Conservation (phyloP, 2,113 vertebrate species). For the Sula dactylatra region DNA sequence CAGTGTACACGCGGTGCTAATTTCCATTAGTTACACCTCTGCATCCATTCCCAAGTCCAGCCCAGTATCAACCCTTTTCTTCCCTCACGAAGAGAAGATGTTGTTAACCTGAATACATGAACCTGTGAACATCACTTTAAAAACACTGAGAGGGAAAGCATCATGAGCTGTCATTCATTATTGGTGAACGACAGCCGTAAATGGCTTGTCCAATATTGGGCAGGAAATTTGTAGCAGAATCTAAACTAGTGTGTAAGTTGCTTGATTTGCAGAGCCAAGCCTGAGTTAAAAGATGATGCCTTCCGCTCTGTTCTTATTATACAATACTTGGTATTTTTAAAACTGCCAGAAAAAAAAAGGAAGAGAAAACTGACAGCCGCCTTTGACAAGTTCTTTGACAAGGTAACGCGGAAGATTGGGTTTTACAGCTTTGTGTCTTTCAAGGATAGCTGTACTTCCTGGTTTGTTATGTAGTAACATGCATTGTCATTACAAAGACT, state of each 20-base stretch:
- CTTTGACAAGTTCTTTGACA: neutral
- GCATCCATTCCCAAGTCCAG: neutral
- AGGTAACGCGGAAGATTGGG: neutral
- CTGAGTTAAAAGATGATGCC: neutral
- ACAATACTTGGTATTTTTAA: neutral
- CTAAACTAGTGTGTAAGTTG: neutral
- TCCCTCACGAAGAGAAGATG: neutral
- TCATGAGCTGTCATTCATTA: fast-evolving
- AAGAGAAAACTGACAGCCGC: neutral
- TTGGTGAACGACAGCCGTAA: neutral
- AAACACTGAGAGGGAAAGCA: neutral
- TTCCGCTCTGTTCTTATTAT: neutral
- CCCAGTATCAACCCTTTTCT: no score
- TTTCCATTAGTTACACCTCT: neutral
- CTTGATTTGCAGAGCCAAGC: neutral
- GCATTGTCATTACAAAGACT: neutral
- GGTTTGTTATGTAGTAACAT: neutral
- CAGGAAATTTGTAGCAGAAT: neutral
- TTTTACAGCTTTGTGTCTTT: neutral
- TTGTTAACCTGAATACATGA: neutral
- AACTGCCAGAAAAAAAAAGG: neutral
- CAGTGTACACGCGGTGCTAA: neutral
- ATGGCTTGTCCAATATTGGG: neutral
- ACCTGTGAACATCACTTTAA: no score
- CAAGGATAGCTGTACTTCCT: neutral